A percentile compares a stretch with the other conserved stretches of the same genome.
Evolutionary conservation across 2,113 vertebrate genomes (phyloP).

Genomic region (Petroica traversi): DNA sequence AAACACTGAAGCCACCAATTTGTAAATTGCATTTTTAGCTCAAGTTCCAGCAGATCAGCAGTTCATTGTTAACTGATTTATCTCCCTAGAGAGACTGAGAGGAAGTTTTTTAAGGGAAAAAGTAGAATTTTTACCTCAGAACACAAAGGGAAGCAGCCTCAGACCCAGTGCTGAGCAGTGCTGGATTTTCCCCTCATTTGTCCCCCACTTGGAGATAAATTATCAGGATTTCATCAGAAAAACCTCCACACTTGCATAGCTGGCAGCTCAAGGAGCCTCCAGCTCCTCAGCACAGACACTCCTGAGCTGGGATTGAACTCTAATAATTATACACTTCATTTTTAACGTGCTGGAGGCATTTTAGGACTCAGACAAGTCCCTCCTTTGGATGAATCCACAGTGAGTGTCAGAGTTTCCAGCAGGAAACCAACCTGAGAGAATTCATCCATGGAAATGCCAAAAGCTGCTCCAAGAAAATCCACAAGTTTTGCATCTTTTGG

Average conservation of each 20-base stretch:
- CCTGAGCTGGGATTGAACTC: background rate
- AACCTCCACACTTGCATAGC: fast-evolving
- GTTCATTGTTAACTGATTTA: background rate
- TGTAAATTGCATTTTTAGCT: background rate
- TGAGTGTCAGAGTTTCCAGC: background rate
- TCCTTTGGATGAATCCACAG: background rate
- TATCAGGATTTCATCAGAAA: background rate
- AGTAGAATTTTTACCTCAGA: background rate
- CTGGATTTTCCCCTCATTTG: background rate
- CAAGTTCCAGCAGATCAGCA: background rate
- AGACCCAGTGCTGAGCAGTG: background rate
- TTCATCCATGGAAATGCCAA: fast-evolving
- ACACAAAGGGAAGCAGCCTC: fast-evolving
- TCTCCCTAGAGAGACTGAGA: background rate
- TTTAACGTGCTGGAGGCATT: background rate
- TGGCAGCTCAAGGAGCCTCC: background rate
- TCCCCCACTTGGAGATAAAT: background rate
- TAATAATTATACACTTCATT: background rate
- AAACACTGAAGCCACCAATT: background rate
- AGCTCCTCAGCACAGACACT: background rate
- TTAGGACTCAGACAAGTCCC: background rate
- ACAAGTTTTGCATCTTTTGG: background rate
- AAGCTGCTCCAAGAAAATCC: background rate
- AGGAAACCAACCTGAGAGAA: background rate
- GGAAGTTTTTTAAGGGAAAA: background rate